Evolutionary conservation across 1,140 invertebrate species (phyloP).

Genomic region (Varroa destructor): DNA sequence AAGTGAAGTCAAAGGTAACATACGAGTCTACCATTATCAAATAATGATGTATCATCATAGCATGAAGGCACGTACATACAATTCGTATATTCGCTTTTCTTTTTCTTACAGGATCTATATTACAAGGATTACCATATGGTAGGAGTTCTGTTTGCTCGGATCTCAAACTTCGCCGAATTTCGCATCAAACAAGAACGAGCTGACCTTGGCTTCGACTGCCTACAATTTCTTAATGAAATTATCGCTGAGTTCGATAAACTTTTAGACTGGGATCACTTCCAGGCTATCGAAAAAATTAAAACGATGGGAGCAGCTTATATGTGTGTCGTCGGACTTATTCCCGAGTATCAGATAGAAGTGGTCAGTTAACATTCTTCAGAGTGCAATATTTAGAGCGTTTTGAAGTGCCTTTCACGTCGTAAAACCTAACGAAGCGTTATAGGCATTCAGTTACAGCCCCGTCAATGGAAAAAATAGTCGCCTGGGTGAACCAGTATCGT

Average conservation of each 20-base stretch:
- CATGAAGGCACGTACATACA: no score
- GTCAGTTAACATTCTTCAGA: no score
- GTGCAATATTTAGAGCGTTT: no score
- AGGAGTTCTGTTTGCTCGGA: constrained; percentile 80
- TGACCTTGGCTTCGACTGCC: constrained; percentile 79
- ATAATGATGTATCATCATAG: no score
- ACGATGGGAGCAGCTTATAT: constrained; percentile 91
- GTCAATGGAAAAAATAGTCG: no score
- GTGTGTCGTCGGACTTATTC: constrained; percentile 81
- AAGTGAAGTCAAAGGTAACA: no score
- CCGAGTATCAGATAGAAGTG: constrained; percentile 48
- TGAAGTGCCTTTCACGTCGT: no score
- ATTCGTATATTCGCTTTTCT: background rate
- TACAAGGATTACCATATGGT: constrained; percentile 81
- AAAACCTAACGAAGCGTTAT: no score
- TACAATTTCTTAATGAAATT: constrained; percentile 67
- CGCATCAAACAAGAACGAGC: constrained; percentile 85
- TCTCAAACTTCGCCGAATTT: constrained; percentile 91
- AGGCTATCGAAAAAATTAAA: constrained; percentile 87
- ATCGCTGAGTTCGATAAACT: constrained; percentile 83
- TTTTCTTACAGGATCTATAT: constrained; percentile 62
- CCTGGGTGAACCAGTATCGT: no score
- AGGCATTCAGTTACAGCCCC: no score
- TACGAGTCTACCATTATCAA: no score
- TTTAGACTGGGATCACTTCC: constrained; percentile 66